These are phyloP conservation scores for Menura novaehollandiae DNA, from an alignment of 2,113 vertebrate genomes.

Conservation along the genomic window DNA sequence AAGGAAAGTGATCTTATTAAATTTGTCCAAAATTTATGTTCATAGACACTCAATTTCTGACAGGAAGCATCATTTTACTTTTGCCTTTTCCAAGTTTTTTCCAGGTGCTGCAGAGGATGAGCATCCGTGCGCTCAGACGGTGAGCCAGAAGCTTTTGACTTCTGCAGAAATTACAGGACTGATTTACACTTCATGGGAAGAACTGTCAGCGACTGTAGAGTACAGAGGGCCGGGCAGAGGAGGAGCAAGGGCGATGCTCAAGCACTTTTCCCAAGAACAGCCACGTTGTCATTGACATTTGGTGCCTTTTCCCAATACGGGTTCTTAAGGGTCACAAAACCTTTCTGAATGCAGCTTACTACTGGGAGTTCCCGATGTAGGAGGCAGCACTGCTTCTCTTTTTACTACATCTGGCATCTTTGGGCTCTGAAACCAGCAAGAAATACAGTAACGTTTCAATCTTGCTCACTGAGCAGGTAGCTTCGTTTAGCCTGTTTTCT, in stretches of 20 bases:
- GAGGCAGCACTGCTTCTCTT: slow-evolving; percentile 86
- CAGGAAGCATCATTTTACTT: too few species aligned
- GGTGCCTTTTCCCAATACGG: slow-evolving; percentile 40
- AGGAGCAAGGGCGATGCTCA: not conserved
- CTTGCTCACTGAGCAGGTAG: slow-evolving; percentile 93
- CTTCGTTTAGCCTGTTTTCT: not conserved
- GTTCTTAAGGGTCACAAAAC: slow-evolving; percentile 89
- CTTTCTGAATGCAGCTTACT: slow-evolving; percentile 87
- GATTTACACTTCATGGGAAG: too few species aligned
- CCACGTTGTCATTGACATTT: not conserved
- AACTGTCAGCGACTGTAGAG: not conserved
- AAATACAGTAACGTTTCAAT: slow-evolving; percentile 96
- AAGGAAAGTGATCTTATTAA: too few species aligned
- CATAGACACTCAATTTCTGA: too few species aligned
- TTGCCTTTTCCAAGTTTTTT: too few species aligned
- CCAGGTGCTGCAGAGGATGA: slow-evolving; percentile 71
- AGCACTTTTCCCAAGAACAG: not conserved
- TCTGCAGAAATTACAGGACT: not conserved
- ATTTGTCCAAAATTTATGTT: too few species aligned
- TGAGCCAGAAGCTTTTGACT: too few species aligned
- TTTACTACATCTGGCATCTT: slow-evolving; percentile 84
- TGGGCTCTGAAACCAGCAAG: slow-evolving; percentile 93
- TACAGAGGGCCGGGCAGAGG: rapidly evolving
- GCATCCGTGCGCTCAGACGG: too few species aligned
- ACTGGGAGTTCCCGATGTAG: slow-evolving; percentile 95